Conservation (phyloP, 2,113 vertebrate species). For the Taxidea taxus region DNA sequence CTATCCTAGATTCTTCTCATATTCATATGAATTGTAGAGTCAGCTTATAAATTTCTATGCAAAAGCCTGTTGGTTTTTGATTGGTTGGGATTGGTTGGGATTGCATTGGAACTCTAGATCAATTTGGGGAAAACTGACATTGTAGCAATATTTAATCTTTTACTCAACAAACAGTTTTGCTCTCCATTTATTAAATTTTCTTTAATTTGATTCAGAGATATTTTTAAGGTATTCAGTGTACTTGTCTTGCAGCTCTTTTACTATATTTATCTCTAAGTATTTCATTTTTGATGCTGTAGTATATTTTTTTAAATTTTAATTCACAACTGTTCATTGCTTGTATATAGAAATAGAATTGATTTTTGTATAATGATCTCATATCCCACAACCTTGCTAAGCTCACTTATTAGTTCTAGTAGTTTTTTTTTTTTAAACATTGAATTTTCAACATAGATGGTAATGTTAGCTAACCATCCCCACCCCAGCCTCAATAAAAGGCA, state of each 20-base stretch:
- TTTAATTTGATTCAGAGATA: background rate
- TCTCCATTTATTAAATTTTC: background rate
- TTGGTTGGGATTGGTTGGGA: background rate
- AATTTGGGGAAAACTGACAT: background rate
- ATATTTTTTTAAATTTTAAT: background rate
- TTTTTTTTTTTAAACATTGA: background rate
- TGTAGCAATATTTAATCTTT: background rate
- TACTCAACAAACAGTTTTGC: background rate
- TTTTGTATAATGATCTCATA: background rate
- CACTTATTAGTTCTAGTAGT: background rate
- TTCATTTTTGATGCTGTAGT: background rate
- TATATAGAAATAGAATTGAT: background rate
- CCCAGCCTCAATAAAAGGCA: background rate
- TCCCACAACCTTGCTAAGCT: background rate
- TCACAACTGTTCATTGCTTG: background rate
- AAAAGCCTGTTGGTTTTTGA: background rate
- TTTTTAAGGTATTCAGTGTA: background rate
- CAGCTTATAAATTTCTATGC: background rate
- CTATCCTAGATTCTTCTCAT: background rate
- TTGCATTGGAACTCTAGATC: background rate
- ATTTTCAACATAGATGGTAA: background rate
- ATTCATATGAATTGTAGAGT: background rate
- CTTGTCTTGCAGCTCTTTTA: background rate
- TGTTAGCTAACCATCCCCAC: background rate
- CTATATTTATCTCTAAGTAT: background rate